Evolutionary conservation across 2,888 invertebrate genomes (phyloP), one percentile per base, ranked within the genome.

Genomic region (Gerris lacustris): DNA sequence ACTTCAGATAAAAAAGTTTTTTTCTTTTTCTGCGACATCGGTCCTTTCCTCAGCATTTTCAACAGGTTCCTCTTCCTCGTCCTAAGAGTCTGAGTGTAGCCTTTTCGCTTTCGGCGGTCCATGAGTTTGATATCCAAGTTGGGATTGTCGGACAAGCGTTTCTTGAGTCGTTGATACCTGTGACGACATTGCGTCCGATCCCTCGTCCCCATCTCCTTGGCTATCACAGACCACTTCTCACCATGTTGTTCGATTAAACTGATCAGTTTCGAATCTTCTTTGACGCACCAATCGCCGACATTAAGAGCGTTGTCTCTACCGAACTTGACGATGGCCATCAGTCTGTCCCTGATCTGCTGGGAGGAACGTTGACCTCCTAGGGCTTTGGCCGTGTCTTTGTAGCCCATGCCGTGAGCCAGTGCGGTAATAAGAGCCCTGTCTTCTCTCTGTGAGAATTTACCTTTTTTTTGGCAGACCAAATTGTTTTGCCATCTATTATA

Each of bases 371-470:
- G 9, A 5, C 55, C 55, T 1, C 66, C 66, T 5, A 66, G 43
- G 2, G 43, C 18, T 17, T 66, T 9, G 17, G 66, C 66, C 9
- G 43, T 66, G 17, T 66, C 66, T 17, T 5, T 66, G 66, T 31
- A 66, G 66, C 43, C 66, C 17, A 18, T n/a, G 17, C 66, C 66
- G 18, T 66, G 17, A 9, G 17, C 9, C 15, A 18, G 43, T 9
- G 43, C 43, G 11, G 7, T 18, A 2, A 18, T 31, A 9, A 66
- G 11, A 5, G 43, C 66, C 17, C 18, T 18, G 17, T 66, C 66
- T 31, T 66, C 66, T 17, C 43, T 66, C 43, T n/a, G 17, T 2
- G 66, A 18, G 66, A 66, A 66, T 17, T 66, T 66, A 17, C 66
- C 66, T 5, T 66, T 66, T 17, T 66, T 66, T 4, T 5, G 1